phyloP scores from a whole-genome alignment of 1,140 invertebrate species.

The Brachionus angularis region DNA sequence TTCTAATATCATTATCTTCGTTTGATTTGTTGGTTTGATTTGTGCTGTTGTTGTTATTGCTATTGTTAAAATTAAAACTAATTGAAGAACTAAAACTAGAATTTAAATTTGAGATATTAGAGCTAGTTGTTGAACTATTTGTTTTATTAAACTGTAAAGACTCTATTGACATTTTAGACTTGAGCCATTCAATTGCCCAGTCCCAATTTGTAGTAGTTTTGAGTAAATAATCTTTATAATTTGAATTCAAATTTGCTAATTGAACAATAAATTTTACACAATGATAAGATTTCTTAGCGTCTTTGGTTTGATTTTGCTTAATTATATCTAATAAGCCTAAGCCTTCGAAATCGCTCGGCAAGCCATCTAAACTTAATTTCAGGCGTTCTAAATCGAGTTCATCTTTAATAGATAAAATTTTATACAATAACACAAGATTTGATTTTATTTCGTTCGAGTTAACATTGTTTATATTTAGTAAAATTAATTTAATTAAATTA shows the following conservation, averaged over 20 bases:
- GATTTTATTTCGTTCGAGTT: conserved; percentile 45
- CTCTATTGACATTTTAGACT: conserved; percentile 56
- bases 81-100: conserved; percentile 49
- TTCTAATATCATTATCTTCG: conserved; percentile 60
- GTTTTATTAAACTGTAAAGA: neutral
- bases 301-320: neutral
- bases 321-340: conserved; percentile 8
- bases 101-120: neutral
- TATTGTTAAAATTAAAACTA: too few species aligned
- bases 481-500: too few species aligned
- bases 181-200: conserved; percentile 62
- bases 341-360: conserved; percentile 41
- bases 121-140: neutral
- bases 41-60: conserved; percentile 49
- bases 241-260: conserved; percentile 53
- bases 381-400: conserved; percentile 54
- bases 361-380: conserved; percentile 58
- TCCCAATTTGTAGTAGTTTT: conserved; percentile 60
- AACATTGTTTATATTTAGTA: neutral
- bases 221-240: conserved; percentile 58
- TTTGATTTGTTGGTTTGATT: conserved; percentile 52
- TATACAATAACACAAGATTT: conserved; percentile 50
- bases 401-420: conserved; percentile 56
- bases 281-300: conserved; percentile 54
- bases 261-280: conserved; percentile 61